These are phyloP conservation scores for Drosophila tropicalis DNA, from an alignment of 1,140 invertebrate species.

Conservation along the genomic window DNA sequence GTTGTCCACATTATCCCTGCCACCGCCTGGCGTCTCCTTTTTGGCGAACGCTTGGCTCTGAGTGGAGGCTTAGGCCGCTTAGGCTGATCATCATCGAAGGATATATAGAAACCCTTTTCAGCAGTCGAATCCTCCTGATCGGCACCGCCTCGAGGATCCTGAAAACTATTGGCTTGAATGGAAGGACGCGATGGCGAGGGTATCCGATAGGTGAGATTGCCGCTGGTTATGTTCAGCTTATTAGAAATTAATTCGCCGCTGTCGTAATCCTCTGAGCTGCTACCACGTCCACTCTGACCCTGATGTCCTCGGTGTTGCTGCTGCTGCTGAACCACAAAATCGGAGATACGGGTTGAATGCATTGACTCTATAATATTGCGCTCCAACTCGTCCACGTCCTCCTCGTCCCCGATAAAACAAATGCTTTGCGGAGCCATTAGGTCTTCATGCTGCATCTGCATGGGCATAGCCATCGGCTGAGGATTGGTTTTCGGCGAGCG, in stretches of 20 bases:
- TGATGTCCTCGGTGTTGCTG: conserved; percentile 59
- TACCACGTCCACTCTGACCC: conserved; percentile 65
- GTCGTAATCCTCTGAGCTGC: conserved; percentile 75
- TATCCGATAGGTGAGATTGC: conserved; percentile 93
- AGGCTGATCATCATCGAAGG: conserved; percentile 93
- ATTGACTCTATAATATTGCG: conserved; percentile 81
- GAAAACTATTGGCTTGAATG: conserved; percentile 89
- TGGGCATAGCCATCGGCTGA: conserved; percentile 86
- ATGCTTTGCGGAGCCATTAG: conserved; percentile 92
- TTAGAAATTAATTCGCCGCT: conserved; percentile 77
- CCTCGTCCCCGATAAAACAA: conserved; percentile 92
- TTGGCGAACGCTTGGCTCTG: conserved; percentile 90
- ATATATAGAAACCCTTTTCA: conserved; percentile 97
- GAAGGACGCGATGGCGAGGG: conserved; percentile 90
- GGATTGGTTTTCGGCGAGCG: conserved; percentile 68
- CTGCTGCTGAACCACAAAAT: conserved; percentile 70
- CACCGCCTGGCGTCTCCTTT: conserved; percentile 85
- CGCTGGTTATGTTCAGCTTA: conserved; percentile 91
- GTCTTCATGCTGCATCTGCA: conserved; percentile 70
- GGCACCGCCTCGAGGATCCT: conserved; percentile 81
- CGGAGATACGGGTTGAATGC: conserved; percentile 76
- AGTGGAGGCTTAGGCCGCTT: conserved; percentile 95
- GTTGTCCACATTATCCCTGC: conserved; percentile 77
- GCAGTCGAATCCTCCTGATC: conserved; percentile 84
- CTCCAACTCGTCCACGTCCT: conserved; percentile 82